Base-by-base conservation (phyloP, 2,888 invertebrate genomes). In the Pyrocoelia pectoralis region DNA sequence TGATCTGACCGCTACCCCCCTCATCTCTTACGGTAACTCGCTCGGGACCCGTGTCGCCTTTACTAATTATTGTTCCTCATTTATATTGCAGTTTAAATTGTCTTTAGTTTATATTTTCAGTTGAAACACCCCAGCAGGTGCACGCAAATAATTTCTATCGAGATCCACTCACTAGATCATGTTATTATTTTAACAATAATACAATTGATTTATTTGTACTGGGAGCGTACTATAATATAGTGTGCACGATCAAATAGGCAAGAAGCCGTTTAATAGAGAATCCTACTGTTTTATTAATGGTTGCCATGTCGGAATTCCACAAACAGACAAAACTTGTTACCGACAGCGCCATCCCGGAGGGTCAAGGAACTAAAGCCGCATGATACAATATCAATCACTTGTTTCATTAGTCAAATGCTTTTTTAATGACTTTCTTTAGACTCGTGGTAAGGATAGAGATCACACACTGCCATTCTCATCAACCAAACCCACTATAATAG, bases 231-330 rank as follows among this genome's bases (percentile, higher is more conserved):
- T 56, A 68, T 74, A 76, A 75, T 76, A 72, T 73, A 73, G 71
- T 70, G 71, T 74, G 72, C 77, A 76, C 75, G 75, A 76, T 75
- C 72, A 71, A 74, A 74, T 75, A 71, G 73, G 70, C 70, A 76
- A 76, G 76, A 71, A 76, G 76, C 74, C 73, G 73, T 74, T 75
- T 71, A 74, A 75, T 75, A 71, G 66, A 73, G 76, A 77, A 73
- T 76, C 79, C 77, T 72, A 79, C 77, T 78, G 79, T 76, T 79
- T 79, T 78, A 79, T 79, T 79, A 77, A 79, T 78, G 78, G 75
- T 74, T 73, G 69, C 72, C 70, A 72, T 71, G 74, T 74, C 73
- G 72, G 72, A 74, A 76, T 74, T 76, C 75, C 74, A 76, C 75
- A 76, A 77, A 76, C 73, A 72, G 74, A 75, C 74, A 68, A 76